Conservation (phyloP, 2,888 invertebrate genomes). For the Lepidonotus clava region DNA sequence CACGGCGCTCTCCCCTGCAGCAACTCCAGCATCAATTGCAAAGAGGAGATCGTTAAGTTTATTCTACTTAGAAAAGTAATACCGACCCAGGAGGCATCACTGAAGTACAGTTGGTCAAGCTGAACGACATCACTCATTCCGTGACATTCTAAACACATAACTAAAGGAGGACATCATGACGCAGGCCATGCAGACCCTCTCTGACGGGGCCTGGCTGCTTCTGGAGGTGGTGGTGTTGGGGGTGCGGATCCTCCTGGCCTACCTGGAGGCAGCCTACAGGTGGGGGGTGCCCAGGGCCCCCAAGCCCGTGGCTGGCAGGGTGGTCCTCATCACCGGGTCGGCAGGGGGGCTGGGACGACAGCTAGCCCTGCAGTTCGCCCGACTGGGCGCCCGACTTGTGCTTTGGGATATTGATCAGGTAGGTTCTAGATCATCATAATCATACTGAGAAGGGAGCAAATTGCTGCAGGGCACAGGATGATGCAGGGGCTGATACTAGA, state of each 20-base stretch:
- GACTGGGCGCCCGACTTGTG: conserved; percentile 70
- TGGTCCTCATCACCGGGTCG: conserved; percentile 74
- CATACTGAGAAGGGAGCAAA: neutral
- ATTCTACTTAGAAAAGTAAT: too few relatives aligned
- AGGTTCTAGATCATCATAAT: neutral
- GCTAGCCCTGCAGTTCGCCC: conserved; percentile 71
- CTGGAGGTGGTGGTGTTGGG: neutral
- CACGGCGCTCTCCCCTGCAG: too few relatives aligned
- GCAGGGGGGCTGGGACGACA: conserved; percentile 76
- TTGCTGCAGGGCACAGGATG: neutral
- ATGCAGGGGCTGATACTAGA: too few relatives aligned
- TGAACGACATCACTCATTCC: too few relatives aligned
- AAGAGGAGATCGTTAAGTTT: too few relatives aligned
- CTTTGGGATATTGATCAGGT: conserved; percentile 77
- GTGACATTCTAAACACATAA: too few relatives aligned
- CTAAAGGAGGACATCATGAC: too few relatives aligned
- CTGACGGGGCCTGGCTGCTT: neutral
- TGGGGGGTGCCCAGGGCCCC: conserved; percentile 64
- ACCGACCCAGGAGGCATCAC: too few relatives aligned
- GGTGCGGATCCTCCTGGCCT: neutral
- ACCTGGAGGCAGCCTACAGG: conserved; percentile 9
- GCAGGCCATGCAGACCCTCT: neutral
- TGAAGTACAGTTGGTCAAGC: too few relatives aligned
- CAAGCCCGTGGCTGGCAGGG: conserved; percentile 70
- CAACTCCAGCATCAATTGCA: too few relatives aligned